Evolutionary conservation across 2,113 vertebrate species (phyloP).

Genomic region (Morphnarchus princeps): DNA sequence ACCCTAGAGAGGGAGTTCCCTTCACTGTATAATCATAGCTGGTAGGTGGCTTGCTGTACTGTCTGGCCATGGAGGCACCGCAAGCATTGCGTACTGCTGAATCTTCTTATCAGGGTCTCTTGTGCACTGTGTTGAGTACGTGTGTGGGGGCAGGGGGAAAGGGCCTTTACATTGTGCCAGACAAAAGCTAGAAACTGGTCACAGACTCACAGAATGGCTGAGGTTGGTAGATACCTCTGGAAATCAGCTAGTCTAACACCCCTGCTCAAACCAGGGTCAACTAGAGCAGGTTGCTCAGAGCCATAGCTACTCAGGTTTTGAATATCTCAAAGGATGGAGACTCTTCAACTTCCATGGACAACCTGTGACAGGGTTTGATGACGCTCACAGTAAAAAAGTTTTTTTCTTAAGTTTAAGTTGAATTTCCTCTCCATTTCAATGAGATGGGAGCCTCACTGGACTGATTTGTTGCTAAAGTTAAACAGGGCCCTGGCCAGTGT

Average conservation of each 20-base stretch:
- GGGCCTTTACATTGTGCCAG: not conserved
- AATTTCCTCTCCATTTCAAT: not conserved
- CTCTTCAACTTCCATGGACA: not conserved
- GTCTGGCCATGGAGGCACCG: not conserved
- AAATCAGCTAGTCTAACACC: not conserved
- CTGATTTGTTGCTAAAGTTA: not conserved
- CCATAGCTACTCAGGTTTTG: not conserved
- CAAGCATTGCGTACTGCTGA: not conserved
- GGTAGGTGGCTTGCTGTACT: not conserved
- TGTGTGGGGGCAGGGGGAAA: not conserved
- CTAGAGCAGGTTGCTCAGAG: not conserved
- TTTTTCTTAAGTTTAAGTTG: not conserved
- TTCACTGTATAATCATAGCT: not conserved
- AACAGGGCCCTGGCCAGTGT: not conserved
- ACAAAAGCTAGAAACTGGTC: not conserved
- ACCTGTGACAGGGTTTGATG: not conserved
- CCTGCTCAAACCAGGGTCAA: not conserved
- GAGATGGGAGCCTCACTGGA: not conserved
- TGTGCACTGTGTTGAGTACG: not conserved
- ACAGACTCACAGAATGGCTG: not conserved
- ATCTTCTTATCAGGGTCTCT: not conserved
- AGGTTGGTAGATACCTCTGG: not conserved
- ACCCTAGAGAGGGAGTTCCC: not conserved
- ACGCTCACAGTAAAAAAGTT: not conserved
- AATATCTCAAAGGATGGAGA: not conserved